Conservation (phyloP, 2,797 vertebrate species). For the Limnodromus scolopaceus region DNA sequence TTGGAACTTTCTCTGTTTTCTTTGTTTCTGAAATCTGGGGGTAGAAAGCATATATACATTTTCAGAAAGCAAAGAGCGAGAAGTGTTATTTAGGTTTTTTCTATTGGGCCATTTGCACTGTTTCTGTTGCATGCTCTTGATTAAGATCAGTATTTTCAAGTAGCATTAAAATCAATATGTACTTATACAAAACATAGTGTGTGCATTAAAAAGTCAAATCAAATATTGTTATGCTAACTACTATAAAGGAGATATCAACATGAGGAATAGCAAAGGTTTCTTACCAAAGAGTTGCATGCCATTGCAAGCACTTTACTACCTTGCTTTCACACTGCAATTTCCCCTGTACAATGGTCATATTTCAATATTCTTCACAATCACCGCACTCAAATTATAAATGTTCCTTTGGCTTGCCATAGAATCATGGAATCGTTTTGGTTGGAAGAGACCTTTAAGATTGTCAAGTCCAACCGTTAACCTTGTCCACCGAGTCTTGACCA, state of each 20-base stretch:
- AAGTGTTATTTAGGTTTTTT: not conserved
- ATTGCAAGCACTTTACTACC: not conserved
- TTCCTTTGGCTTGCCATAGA: not conserved
- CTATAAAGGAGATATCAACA: not conserved
- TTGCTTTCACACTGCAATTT: constrained; percentile 10
- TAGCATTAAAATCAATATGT: constrained; percentile 31
- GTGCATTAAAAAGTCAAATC: constrained; percentile 3
- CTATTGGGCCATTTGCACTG: not conserved
- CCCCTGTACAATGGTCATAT: not conserved
- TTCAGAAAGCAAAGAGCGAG: not conserved
- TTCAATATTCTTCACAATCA: not conserved
- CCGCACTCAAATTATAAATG: not conserved
- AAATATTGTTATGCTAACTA: not conserved
- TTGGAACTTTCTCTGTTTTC: not conserved
- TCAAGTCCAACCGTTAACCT: not conserved
- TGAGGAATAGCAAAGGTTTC: not conserved
- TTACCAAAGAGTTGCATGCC: not conserved
- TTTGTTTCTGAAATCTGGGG: not conserved
- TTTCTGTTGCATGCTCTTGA: constrained; percentile 9
- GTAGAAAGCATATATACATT: not conserved
- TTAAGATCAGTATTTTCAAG: constrained; percentile 37
- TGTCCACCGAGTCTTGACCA: too few species aligned
- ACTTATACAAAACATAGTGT: not conserved
- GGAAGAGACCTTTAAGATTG: not conserved
- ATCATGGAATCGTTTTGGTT: not conserved